Conservation (phyloP, 2,113 vertebrate genomes). For the Todiramphus saurophagus region DNA sequence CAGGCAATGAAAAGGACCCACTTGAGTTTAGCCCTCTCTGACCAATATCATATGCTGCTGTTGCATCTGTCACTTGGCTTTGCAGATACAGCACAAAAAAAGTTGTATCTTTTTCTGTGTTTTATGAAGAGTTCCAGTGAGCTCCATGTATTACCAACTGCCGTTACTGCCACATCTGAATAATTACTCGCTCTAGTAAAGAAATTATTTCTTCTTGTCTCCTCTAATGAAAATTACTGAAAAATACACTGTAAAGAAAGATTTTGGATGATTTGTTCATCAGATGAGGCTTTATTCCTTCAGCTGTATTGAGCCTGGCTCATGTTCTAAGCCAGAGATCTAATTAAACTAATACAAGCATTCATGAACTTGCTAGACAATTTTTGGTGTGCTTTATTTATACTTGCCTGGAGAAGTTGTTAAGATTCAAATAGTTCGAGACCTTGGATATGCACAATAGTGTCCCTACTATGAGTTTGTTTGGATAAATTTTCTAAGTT, state of each 20-base stretch:
- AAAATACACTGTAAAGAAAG: neutral
- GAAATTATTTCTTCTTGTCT: neutral
- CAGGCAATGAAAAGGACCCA: conserved; percentile 31
- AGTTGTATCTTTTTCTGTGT: neutral
- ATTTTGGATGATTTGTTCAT: neutral
- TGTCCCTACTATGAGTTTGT: neutral
- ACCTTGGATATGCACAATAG: neutral
- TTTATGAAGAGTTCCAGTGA: neutral
- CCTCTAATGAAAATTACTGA: neutral
- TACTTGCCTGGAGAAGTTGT: neutral
- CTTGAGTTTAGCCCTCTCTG: neutral
- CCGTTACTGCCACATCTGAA: neutral
- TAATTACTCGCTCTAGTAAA: neutral
- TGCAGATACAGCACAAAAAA: neutral
- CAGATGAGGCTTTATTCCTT: neutral
- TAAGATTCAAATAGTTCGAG: neutral
- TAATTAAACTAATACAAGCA: neutral
- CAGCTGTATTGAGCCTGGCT: neutral
- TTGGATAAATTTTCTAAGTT: neutral
- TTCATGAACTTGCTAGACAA: neutral
- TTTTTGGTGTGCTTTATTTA: neutral
- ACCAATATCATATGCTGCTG: neutral
- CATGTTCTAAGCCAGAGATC: neutral
- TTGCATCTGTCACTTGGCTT: neutral
- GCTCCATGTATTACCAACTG: neutral